Percentiles rank a stretch among this genome's conserved stretches.
Evolutionary conservation across 2,113 vertebrate species (phyloP).

Genomic region (Ophthalmolycus amberensis): DNA sequence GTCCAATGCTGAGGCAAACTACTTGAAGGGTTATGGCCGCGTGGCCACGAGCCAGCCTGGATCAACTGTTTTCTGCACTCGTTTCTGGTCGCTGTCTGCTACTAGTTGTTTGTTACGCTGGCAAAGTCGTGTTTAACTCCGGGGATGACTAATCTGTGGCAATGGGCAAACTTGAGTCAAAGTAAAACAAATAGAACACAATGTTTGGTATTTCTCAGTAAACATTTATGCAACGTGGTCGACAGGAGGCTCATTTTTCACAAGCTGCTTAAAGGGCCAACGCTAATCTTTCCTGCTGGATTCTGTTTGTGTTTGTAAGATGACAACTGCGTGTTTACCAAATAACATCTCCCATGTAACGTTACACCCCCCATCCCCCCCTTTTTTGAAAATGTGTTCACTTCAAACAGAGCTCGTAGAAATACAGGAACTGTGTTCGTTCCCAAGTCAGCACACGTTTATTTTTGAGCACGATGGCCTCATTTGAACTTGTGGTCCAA

Average conservation of each 20-base stretch:
- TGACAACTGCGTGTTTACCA: constrained; percentile 71
- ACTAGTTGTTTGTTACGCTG: constrained; percentile 71
- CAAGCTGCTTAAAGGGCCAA: constrained; percentile 69
- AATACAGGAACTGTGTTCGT: constrained; percentile 35
- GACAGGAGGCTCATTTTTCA: constrained; percentile 75
- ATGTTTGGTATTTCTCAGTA: constrained; percentile 79
- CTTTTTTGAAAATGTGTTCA: constrained; percentile 43
- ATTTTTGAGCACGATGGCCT: background rate
- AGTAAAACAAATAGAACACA: constrained; percentile 79
- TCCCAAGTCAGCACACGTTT: background rate
- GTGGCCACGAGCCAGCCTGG: constrained; percentile 68
- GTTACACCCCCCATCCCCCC: constrained; percentile 20
- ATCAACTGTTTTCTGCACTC: constrained; percentile 61
- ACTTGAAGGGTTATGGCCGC: constrained; percentile 76
- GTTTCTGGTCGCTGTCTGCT: constrained; percentile 69
- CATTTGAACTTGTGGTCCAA: constrained; percentile 9
- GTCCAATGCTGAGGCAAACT: constrained; percentile 71
- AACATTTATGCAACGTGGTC: constrained; percentile 75
- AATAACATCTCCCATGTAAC: constrained; percentile 68
- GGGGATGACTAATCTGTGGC: constrained; percentile 69
- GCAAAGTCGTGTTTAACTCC: constrained; percentile 69
- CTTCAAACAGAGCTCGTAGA: constrained; percentile 38
- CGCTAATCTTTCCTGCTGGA: constrained; percentile 71
- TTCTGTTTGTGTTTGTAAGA: constrained; percentile 73
- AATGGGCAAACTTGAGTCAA: constrained; percentile 68